Evolutionary conservation across 2,888 invertebrate species (phyloP).

Genomic region (Cetonia aurata): DNA sequence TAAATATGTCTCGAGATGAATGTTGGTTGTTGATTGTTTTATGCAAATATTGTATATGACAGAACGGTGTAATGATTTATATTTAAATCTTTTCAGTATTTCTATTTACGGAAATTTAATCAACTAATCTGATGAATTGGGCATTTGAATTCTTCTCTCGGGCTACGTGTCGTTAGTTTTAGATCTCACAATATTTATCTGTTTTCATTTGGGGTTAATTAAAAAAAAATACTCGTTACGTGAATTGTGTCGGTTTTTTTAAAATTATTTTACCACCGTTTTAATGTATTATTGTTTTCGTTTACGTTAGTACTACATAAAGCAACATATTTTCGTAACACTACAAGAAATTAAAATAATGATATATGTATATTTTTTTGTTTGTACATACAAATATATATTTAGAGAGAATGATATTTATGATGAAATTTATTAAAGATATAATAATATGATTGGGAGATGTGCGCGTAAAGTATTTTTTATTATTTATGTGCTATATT

Average conservation of each 20-base stretch:
- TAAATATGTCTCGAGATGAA: too few species aligned
- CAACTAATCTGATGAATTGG: constrained; percentile 16
- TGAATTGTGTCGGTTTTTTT: too few species aligned
- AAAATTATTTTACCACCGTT: too few species aligned
- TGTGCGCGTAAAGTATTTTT: constrained; percentile 35
- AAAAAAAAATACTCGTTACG: constrained; percentile 3
- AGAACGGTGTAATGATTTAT: constrained; percentile 28
- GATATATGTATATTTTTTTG: constrained; percentile 29
- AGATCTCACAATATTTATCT: constrained; percentile 16
- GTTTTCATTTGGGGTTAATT: not conserved
- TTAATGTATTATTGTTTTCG: too few species aligned
- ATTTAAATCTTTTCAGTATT: constrained; percentile 39
- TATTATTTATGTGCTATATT: constrained; percentile 38
- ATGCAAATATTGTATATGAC: not conserved
- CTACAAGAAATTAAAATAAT: not conserved
- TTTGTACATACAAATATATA: constrained; percentile 32
- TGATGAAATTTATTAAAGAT: constrained; percentile 31
- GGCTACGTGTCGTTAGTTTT: not conserved
- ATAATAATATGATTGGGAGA: constrained; percentile 18
- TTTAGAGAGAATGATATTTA: constrained; percentile 34
- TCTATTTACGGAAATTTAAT: constrained; percentile 35
- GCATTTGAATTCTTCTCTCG: constrained; percentile 11
- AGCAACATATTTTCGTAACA: too few species aligned
- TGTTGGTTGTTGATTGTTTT: not conserved
- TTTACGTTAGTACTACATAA: too few species aligned